Evolutionary conservation across 1,140 invertebrate species (phyloP), one percentile per base, ranked within the genome.

Genomic region (Ptiloglossa arizonensis): DNA sequence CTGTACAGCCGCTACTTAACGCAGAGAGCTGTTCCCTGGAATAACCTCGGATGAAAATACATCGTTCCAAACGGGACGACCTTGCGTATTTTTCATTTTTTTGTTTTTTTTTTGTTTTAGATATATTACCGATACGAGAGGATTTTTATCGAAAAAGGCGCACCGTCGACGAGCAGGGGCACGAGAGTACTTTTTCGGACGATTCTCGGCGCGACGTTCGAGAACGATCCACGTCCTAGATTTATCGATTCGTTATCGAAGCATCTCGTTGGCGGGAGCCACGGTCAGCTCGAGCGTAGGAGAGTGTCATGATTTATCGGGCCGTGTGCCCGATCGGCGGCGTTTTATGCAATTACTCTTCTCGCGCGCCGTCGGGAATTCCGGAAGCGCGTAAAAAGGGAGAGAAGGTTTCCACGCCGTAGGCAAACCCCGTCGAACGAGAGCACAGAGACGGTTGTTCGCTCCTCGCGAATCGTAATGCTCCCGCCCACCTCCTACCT

Each of bases 201-300:
- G 50, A 52, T 19, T 48, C 46, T 48, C 46, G 2, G 41, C 2
- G 41, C 41, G 41, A 41, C 41, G 11, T 41, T 41, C 11, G 41
- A 41, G 13, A 59, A n/a, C 72, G 70, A 46, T 54, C 56, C 32
- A 35, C 46, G 32, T 38, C 50, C 27, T 70, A 50, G 83, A 80
- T 79, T 79, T 73, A 75, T 85, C 79, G 75, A 81, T 85, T 71
- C 66, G 79, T 86, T 86, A 86, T 86, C 79, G 75, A 85, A 62
- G 68, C 69, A 68, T 67, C 48, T 62, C 63, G 68, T 80, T 64
- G 50, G 73, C 54, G 63, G 72, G 8, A 35, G 29, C 68, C 79
- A 73, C 63, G 63, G 63, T 52, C 29, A 38, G 67, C 32, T 11
- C 17, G 32, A 70, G 27, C 54, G 79, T 24, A 44, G 60, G 27